Evolutionary conservation across 2,113 vertebrate species (phyloP).

Genomic region (Bothrops jararaca): DNA sequence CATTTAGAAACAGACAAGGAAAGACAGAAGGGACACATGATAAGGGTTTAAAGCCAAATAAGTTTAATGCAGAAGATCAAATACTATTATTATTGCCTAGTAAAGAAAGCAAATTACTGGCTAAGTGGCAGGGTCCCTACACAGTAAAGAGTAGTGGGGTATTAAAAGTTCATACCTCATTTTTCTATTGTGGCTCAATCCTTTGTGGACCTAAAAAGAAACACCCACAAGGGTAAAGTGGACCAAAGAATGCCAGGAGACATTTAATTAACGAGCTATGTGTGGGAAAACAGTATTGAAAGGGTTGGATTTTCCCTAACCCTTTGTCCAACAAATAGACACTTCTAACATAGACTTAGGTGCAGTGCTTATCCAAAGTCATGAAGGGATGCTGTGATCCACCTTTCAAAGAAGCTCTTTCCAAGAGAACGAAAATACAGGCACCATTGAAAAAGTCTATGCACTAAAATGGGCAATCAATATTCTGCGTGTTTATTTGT

Average conservation of each 20-base stretch:
- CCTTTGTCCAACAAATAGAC: background rate
- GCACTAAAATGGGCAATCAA: background rate
- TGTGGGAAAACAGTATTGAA: background rate
- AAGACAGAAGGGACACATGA: background rate
- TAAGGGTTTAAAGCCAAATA: background rate
- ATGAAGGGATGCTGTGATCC: background rate
- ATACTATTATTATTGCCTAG: background rate
- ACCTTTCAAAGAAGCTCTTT: background rate
- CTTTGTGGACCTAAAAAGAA: background rate
- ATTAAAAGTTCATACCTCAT: background rate
- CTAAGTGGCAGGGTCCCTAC: background rate
- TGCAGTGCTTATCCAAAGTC: background rate
- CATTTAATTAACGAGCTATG: background rate
- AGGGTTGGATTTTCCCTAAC: background rate
- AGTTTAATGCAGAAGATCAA: background rate
- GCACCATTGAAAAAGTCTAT: background rate
- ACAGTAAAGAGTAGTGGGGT: background rate
- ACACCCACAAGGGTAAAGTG: background rate
- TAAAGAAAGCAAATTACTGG: background rate
- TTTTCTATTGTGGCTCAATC: background rate
- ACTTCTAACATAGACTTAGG: background rate
- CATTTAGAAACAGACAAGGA: background rate
- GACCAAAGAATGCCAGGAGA: background rate
- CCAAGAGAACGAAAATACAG: background rate
- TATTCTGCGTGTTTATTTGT: background rate